Conservation (phyloP, 2,888 invertebrate genomes). For the Bombylius major region DNA sequence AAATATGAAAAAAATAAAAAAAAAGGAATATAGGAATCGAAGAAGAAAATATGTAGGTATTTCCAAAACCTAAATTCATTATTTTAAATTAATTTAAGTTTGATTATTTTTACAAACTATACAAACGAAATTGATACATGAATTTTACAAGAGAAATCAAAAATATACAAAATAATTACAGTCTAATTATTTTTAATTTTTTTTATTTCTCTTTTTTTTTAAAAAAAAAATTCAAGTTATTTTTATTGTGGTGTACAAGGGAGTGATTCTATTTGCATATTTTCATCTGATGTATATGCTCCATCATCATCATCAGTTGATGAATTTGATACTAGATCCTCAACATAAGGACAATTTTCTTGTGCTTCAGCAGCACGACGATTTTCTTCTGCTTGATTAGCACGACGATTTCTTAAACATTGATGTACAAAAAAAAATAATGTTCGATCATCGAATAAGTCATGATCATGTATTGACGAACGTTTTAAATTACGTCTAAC, state of each 20-base stretch:
- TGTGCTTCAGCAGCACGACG: conserved; percentile 11
- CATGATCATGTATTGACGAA: conserved; percentile 13
- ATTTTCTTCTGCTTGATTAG: conserved; percentile 7
- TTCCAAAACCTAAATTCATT: too few relatives aligned
- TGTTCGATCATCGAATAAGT: conserved; percentile 24
- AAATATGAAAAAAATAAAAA: too few relatives aligned
- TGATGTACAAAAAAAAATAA: conserved; percentile 29
- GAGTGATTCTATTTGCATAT: conserved; percentile 15
- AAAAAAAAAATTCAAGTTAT: background rate
- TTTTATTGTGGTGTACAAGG: conserved; percentile 25
- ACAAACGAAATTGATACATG: too few relatives aligned
- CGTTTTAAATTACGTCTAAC: conserved; percentile 26
- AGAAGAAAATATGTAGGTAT: too few relatives aligned
- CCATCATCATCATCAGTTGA: conserved; percentile 11
- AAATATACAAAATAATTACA: too few relatives aligned
- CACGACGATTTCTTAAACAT: conserved; percentile 20
- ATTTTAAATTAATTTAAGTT: too few relatives aligned
- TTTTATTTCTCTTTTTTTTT: background rate
- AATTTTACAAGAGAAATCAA: too few relatives aligned
- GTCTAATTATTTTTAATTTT: background rate
- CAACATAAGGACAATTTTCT: conserved; percentile 7
- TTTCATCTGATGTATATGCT: conserved; percentile 10
- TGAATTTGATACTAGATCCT: conserved; percentile 13
- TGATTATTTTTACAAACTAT: too few relatives aligned
- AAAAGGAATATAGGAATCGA: too few relatives aligned